phyloP scores from a whole-genome alignment of 2,797 vertebrate genomes.

The Catostomus latipinnis region DNA sequence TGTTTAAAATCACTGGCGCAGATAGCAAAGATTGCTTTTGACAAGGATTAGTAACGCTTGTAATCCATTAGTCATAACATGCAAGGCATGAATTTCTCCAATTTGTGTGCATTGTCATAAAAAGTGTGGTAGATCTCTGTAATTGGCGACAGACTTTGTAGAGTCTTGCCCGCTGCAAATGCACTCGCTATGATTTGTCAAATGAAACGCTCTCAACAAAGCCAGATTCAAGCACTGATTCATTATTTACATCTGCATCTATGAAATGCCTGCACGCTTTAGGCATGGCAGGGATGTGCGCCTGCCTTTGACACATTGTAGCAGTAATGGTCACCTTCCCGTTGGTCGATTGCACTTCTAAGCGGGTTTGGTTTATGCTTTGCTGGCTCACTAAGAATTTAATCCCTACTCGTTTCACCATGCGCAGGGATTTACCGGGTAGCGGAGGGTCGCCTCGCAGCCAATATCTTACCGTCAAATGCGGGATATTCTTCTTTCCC shows the following conservation, averaged over 20 bases:
- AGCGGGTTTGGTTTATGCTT: conserved; percentile 53
- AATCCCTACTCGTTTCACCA: conserved; percentile 61
- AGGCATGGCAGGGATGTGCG: not conserved
- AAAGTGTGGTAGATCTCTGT: conserved; percentile 7
- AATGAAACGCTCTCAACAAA: conserved; percentile 12
- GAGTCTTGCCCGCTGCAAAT: not conserved
- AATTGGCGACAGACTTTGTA: conserved; percentile 4
- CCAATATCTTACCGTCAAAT: conserved; percentile 84
- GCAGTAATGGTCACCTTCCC: conserved; percentile 37
- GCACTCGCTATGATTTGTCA: not conserved
- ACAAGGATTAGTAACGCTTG: conserved; percentile 36
- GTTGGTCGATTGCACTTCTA: conserved; percentile 32
- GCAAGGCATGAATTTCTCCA: not conserved
- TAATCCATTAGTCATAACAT: conserved; percentile 26
- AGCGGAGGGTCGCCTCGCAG: conserved; percentile 15
- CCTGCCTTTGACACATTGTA: not conserved
- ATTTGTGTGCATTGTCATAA: not conserved
- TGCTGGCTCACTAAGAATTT: conserved; percentile 69
- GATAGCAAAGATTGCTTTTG: conserved; percentile 7
- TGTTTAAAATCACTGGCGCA: not conserved
- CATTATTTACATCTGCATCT: not conserved
- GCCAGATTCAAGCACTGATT: not conserved
- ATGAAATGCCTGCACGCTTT: not conserved
- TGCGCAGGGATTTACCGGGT: conserved; percentile 59
- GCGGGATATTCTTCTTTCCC: conserved; percentile 87